Evolutionary conservation across 2,113 vertebrate species (phyloP).

Genomic region (Protobothrops flavoviridis): DNA sequence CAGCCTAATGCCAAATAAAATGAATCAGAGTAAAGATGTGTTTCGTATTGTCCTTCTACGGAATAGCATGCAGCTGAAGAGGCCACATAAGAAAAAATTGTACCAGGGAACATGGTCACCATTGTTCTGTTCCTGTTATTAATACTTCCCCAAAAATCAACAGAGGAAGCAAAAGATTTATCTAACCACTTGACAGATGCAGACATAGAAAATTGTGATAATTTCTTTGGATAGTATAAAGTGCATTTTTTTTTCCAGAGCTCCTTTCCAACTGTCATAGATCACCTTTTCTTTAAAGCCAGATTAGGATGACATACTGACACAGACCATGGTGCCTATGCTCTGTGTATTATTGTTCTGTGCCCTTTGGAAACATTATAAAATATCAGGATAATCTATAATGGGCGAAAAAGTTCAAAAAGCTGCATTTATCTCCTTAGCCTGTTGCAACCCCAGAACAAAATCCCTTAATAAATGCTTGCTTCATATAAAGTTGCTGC

Average conservation of each 20-base stretch:
- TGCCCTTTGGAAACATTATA: slow-evolving; percentile 16
- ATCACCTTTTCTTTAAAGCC: neutral
- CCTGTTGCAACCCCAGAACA: neutral
- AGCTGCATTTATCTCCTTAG: neutral
- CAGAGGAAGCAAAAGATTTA: neutral
- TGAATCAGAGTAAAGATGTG: neutral
- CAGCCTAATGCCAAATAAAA: neutral
- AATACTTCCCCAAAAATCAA: neutral
- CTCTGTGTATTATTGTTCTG: neutral
- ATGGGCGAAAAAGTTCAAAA: neutral
- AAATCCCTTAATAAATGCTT: neutral
- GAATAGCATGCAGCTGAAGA: no score
- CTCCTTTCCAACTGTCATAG: neutral
- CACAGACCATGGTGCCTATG: neutral
- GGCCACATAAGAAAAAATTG: no score
- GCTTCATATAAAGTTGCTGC: neutral
- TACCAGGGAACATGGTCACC: neutral
- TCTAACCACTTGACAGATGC: neutral
- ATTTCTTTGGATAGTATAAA: neutral
- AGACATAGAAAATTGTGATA: neutral
- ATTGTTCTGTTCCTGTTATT: neutral
- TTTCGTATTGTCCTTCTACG: neutral
- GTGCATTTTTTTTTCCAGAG: neutral
- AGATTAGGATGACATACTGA: slow-evolving; percentile 1
- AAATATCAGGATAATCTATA: neutral